Base-by-base conservation (phyloP, 2,888 invertebrate genomes). In the Tethea ocularis region DNA sequence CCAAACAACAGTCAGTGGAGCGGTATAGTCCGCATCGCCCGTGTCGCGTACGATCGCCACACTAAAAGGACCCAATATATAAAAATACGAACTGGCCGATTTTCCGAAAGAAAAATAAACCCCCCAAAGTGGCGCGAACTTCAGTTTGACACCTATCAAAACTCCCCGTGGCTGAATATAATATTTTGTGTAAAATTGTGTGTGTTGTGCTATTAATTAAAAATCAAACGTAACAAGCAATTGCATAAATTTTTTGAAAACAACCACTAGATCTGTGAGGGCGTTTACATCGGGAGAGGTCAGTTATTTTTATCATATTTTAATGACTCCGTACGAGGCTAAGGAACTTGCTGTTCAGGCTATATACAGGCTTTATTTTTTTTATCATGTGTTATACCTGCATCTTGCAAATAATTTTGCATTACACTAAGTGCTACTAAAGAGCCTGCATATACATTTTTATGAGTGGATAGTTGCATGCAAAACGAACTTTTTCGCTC, bases 121-220 rank as follows among this genome's bases (percentile, higher is more conserved):
- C 57, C 51, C 24, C 60, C 36, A 36, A 59, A 57, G 70, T 71
- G 72, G 74, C 75, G 77, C 70, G 74, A 74, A 69, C 64, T 58
- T 63, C 64, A 55, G 29, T 75, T 80, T 84, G 84, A 79, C 85
- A 78, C 61, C 66, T 75, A 83, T 83, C 86, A 84, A 81, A 78
- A 74, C 73, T 77, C 64, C 57, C 57, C 57, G 71, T 54, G 54
- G 54, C 54, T 7, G 22, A 54, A 33, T 20, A 20, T 15, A 23
- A 38, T 29, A 33, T 33, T 17, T 17, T 53, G 29, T 26, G 17
- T 53, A 53, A 29, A 33, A 46, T 46, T 46, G 46, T 46, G 46
- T 46, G 41, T 46, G 46, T 46, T 46, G 46, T 46, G 46, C 20
- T 20, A n/a, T 15, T 46, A 46, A 20, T 17, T 46, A 46, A 20